phyloP scores from a whole-genome alignment of 1,140 invertebrate species.

The Drosophila lowei region DNA sequence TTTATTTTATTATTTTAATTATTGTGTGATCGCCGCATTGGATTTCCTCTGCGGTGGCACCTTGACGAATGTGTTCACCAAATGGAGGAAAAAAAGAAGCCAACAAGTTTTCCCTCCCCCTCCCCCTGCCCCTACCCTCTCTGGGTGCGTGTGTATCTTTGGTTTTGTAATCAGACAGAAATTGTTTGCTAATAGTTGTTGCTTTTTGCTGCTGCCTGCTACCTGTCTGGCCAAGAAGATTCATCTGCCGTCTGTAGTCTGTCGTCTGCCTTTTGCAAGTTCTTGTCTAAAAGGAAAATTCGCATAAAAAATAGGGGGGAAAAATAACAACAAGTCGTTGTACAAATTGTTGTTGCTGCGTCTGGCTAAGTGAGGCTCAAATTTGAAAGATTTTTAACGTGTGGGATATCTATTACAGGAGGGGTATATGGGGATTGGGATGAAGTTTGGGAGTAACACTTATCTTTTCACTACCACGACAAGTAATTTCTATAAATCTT shows the following conservation, averaged over 20 bases:
- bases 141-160: slow-evolving; percentile 24
- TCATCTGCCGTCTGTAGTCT: slow-evolving; percentile 14
- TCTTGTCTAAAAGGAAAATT: slow-evolving; percentile 62
- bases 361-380: slow-evolving; percentile 29
- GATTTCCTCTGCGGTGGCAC: slow-evolving; percentile 40
- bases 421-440: background rate
- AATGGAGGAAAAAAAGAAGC: slow-evolving; percentile 41
- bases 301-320: slow-evolving; percentile 1
- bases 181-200: slow-evolving; percentile 66
- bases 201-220: slow-evolving; percentile 20
- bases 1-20: slow-evolving; percentile 68
- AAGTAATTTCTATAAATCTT: too few relatives aligned
- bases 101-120: slow-evolving; percentile 56
- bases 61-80: slow-evolving; percentile 53
- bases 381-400: slow-evolving; percentile 29
- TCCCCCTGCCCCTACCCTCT: background rate
- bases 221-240: slow-evolving; percentile 40
- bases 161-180: slow-evolving; percentile 67
- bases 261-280: slow-evolving; percentile 23
- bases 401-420: slow-evolving; percentile 9
- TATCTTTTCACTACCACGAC: too few relatives aligned
- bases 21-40: slow-evolving; percentile 28
- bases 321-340: slow-evolving; percentile 29
- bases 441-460: too few relatives aligned
- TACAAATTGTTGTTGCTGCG: slow-evolving; percentile 55